Evolutionary conservation across 2,797 vertebrate genomes (phyloP), one percentile per base, ranked within the genome.

Genomic region (Columba guinea): DNA sequence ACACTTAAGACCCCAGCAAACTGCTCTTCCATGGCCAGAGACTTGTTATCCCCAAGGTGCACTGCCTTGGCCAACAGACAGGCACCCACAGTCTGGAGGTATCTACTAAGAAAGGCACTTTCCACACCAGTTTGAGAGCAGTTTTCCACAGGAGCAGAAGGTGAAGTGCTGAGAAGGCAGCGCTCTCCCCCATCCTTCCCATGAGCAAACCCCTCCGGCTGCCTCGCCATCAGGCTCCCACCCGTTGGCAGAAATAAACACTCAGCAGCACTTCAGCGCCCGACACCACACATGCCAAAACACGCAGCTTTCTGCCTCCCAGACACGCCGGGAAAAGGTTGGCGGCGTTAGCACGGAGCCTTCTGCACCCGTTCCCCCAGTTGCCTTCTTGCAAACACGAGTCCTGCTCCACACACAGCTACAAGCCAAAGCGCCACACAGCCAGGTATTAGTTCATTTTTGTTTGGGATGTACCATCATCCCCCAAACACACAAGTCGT

Each of bases 391-490:
- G 10, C 35, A 21, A 26, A 24, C n/a, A 2, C 0, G 11, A 13
- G 7, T 8, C 55, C 62, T 22, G 58, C 56, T 53, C 19, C 0
- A 8, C 3, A 1, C 5, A 1, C 2, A 22, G 52, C n/a, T 3
- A 46, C 10, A 0, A 48, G 14, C 30, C 44, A 20, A 26, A 41
- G 73, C 44, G 5, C n/a, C 3, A 0, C 37, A 1, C 51, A 21
- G 28, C 44, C 39, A 1, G 6, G 19, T 2, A 7, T 46, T 46
- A 46, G 19, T 20, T 46, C 8, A 0, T 4, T 7, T 30, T 10
- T 21, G 17, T 2, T 30, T 3, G 77, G 81, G 60, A 35, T 19
- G 46, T 5, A 27, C 55, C 71, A 16, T 6, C 55, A 3, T 46
- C 3, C 39, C 52, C 64, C 65, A 28, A 39, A 27, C 19, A 21